Percentiles rank a stretch among this genome's conserved stretches.
phyloP scores from a whole-genome alignment of 35 echinoderm and acorn worm species.

The Stichopus chloronotus region DNA sequence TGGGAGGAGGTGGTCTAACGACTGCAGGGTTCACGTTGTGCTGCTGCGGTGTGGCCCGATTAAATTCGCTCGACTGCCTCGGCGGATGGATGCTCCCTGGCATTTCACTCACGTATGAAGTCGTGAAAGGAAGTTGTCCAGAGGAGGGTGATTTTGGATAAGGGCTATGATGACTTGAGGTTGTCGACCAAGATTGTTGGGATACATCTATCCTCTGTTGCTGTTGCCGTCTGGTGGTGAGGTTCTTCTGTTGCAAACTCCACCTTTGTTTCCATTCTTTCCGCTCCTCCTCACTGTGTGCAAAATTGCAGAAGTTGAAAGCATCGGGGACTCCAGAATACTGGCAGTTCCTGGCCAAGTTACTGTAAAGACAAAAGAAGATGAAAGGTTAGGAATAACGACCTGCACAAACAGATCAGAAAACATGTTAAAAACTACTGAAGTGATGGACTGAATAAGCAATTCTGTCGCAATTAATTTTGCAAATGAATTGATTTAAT shows the following conservation, averaged over 20 bases:
- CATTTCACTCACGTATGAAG: background rate
- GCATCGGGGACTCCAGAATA: background rate
- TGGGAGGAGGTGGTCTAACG: background rate
- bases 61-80: background rate
- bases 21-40: background rate
- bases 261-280: background rate
- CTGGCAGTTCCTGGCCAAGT: background rate
- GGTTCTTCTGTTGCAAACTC: background rate
- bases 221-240: background rate
- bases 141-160: background rate
- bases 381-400: background rate
- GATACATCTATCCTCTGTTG: too few species aligned
- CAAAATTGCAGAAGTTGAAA: slow-evolving; percentile 17
- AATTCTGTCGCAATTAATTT: too few species aligned
- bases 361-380: slow-evolving; percentile 1
- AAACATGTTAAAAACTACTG: too few species aligned
- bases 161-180: background rate
- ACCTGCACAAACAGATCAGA: too few species aligned
- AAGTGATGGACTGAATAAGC: too few species aligned
- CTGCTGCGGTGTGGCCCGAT: background rate
- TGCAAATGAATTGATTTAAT: too few species aligned
- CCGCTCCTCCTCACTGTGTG: slow-evolving; percentile 25
- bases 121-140: background rate
- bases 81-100: background rate
- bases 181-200: background rate